Base-by-base conservation (phyloP, 2,888 invertebrate species). In the Lymantria dispar region DNA sequence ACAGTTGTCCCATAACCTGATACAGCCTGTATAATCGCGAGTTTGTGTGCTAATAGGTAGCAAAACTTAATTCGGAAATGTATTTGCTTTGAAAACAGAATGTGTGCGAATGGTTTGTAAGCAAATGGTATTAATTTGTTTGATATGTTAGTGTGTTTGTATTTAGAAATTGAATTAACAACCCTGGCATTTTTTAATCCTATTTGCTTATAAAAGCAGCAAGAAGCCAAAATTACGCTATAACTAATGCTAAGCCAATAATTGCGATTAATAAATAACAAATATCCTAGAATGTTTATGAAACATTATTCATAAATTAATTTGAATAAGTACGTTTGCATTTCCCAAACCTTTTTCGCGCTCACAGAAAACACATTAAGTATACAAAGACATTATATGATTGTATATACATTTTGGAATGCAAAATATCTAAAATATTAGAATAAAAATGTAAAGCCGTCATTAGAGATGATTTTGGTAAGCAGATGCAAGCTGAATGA, bases 321-420 rank as follows among this genome's bases (percentile, higher is more conserved):
- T 47, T 58, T 45, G 53, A 59, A 60, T 70, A 73, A 75, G 72
- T 75, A 76, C 72, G 47, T 67, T 67, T 61, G 64, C 62, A 67
- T 64, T 60, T 67, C 61, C 68, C 61, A 68, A 72, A 68, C 49
- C 53, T 47, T 62, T 54, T 54, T 58, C 54, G 56, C 57, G 41
- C 29, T 54, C 50, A 57, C 55, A 45, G 63, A 48, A 56, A 59
- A 62, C 54, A 51, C 45, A 52, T n/a, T n/a, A n/a, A n/a, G n/a
- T n/a, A n/a, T n/a, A n/a, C n/a, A n/a, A n/a, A n/a, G n/a, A n/a
- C n/a, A n/a, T 59, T 52, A 45, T 45, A 58, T 45, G 47, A 42
- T 45, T 45, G 52, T 64, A 60, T 56, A 40, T 56, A 62, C 48
- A 58, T 47, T 43, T 36, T 63, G 64, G 64, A 65, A 65, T 65